Evolutionary conservation across 2,888 invertebrate species (phyloP), one percentile per base, ranked within the genome.

Genomic region (Dascillus cervinus): DNA sequence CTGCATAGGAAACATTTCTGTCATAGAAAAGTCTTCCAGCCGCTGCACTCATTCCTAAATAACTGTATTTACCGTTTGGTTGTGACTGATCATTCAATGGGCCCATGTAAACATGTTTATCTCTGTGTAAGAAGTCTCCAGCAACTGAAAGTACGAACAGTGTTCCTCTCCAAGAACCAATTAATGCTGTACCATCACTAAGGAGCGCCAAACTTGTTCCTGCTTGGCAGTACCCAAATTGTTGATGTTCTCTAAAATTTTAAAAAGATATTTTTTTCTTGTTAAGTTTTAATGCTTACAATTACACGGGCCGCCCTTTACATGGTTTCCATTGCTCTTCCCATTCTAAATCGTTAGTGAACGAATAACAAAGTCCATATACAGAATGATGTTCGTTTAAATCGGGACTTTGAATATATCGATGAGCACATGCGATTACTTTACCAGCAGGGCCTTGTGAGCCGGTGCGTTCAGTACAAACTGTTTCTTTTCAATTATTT

Each of bases 101-200:
- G 0, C 83, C 82, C 64, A 80, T 77, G 56, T 90, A 91, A 44
- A 81, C 76, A 1, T 76, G 79, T 55, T 81, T 83, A 56, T 92
- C 89, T 31, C 83, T 73, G 29, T 71, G 66, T 26, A 91, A 64
- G 49, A 79, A 82, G 47, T 82, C 78, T 15, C 85, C 85, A 0
- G 77, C 78, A 10, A 83, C 77, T 46, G 80, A 80, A n/a, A 39
- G 31, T 1, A 60, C 55, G 55, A 86, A 91, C 21, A 91, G 69
- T 1, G 88, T 87, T 9, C 95, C 95, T 49, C 87, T 73, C 92
- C 95, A 95, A 3, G 91, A 81, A 2, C 95, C 95, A 49, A 95
- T 73, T 0, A 94, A 67, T 38, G 89, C 77, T 3, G 84, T 83
- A 46, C 90, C 86, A 61, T 91, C 90, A 39, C 80, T 75, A 13